Evolutionary conservation across 1,140 invertebrate genomes (phyloP).

Genomic region (Cotesia glomerata): DNA sequence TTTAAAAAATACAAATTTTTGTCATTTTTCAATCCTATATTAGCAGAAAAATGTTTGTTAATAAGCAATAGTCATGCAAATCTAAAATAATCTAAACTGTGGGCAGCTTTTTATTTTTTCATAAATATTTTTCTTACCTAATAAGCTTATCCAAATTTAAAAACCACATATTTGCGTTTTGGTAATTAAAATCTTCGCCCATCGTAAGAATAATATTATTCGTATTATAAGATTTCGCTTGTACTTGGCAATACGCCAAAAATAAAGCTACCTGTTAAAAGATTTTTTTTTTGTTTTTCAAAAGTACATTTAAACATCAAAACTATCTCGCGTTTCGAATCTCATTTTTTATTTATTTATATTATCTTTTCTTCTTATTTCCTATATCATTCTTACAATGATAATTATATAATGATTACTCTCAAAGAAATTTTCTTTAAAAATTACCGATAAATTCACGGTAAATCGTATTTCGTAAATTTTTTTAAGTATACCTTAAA

Average conservation of each 20-base stretch:
- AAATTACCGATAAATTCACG: too few species aligned
- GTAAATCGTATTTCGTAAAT: too few species aligned
- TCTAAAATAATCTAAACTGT: too few species aligned
- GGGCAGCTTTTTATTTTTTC: constrained; percentile 51
- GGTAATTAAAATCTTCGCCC: constrained; percentile 92
- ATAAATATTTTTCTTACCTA: constrained; percentile 63
- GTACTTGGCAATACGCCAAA: constrained; percentile 62
- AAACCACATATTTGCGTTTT: constrained; percentile 81
- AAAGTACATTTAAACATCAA: constrained; percentile 13
- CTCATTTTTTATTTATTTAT: constrained; percentile 1
- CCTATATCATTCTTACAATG: too few species aligned
- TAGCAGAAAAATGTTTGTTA: not conserved
- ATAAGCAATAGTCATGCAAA: too few species aligned
- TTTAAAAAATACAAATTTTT: too few species aligned
- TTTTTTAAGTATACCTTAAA: too few species aligned
- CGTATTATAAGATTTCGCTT: constrained; percentile 66
- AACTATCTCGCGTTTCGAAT: constrained; percentile 19
- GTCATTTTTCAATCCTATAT: too few species aligned
- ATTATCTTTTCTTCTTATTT: too few species aligned
- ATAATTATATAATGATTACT: too few species aligned
- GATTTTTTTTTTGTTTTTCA: not conserved
- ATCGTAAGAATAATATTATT: constrained; percentile 89
- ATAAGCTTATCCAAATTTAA: constrained; percentile 89
- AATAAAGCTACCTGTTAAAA: constrained; percentile 66
- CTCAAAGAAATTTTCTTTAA: too few species aligned